These are phyloP conservation scores for Diachasmimorpha longicaudata DNA, from an alignment of 1,140 invertebrate species.

Conservation along the genomic window DNA sequence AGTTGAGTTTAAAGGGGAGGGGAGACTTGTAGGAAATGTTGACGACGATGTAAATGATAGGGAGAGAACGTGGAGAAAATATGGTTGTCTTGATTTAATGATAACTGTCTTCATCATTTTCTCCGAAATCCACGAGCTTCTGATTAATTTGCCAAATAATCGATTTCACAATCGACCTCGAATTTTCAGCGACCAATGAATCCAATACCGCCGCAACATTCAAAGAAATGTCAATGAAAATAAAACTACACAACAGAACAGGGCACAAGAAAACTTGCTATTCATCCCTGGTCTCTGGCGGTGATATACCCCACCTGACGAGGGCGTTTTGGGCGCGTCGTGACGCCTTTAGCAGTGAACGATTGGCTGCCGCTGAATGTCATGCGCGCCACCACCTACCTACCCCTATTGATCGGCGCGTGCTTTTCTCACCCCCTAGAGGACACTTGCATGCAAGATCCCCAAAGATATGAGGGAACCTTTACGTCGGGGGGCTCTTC, in stretches of 20 bases:
- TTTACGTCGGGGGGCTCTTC: constrained; percentile 36
- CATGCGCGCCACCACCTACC: constrained; percentile 38
- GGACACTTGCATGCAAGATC: constrained; percentile 53
- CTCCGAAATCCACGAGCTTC: no score
- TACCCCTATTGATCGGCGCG: constrained; percentile 47
- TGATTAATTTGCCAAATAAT: no score
- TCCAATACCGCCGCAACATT: background rate
- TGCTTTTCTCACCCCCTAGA: constrained; percentile 27
- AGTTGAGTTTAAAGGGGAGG: constrained; percentile 5
- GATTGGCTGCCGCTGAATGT: constrained; percentile 30
- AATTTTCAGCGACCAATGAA: background rate
- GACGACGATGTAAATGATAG: constrained; percentile 28
- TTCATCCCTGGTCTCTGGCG: constrained; percentile 43
- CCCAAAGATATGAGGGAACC: constrained; percentile 47
- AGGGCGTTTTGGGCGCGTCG: constrained; percentile 33
- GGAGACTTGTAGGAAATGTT: constrained; percentile 18
- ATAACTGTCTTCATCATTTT: background rate
- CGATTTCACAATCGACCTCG: no score
- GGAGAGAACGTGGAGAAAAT: background rate
- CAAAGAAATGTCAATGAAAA: background rate
- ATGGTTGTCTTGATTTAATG: background rate
- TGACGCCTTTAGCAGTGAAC: constrained; percentile 31
- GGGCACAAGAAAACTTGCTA: background rate
- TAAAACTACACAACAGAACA: background rate
- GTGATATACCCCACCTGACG: background rate